These are phyloP conservation scores for Labroides dimidiatus DNA, from an alignment of 2,797 vertebrate genomes.

Conservation along the genomic window DNA sequence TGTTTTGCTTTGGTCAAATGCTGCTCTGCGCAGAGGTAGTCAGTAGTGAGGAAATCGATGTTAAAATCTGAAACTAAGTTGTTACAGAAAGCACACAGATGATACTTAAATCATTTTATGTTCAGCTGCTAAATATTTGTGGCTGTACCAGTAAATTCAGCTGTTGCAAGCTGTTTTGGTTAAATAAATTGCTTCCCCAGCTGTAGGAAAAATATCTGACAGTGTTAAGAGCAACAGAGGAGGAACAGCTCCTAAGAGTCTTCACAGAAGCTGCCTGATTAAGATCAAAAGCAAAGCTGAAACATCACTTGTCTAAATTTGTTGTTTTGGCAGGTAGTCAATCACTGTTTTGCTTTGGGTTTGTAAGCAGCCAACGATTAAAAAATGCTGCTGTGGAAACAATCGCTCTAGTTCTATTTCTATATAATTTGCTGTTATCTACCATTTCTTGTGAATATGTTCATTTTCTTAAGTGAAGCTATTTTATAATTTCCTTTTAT, in stretches of 20 bases:
- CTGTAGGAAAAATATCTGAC: slow-evolving; percentile 36
- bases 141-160: slow-evolving; percentile 25
- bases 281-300: slow-evolving; percentile 12
- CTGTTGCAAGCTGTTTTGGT: slow-evolving; percentile 2
- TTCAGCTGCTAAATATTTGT: slow-evolving; percentile 5
- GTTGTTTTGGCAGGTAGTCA: slow-evolving; percentile 6
- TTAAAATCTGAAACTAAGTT: slow-evolving; percentile 22
- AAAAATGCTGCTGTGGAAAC: neutral
- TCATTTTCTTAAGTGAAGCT: neutral
- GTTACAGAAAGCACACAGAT: slow-evolving; percentile 8
- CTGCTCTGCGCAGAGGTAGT: slow-evolving; percentile 27
- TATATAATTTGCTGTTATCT: slow-evolving; percentile 6
- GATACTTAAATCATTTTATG: slow-evolving; percentile 8
- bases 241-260: slow-evolving; percentile 13
- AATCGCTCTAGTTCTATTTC: neutral
- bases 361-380: neutral
- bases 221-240: slow-evolving; percentile 24
- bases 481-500: neutral
- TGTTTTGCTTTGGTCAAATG: slow-evolving; percentile 51
- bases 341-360: slow-evolving; percentile 3
- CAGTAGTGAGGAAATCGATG: slow-evolving; percentile 4
- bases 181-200: slow-evolving; percentile 45
- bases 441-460: neutral
- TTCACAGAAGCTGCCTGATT: slow-evolving; percentile 14
- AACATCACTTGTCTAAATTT: slow-evolving; percentile 2